A percentile compares a stretch with the other conserved stretches of the same genome.
These are phyloP conservation scores for Dorcus parallelipipedus DNA, from an alignment of 2,888 invertebrate species.

Conservation along the genomic window DNA sequence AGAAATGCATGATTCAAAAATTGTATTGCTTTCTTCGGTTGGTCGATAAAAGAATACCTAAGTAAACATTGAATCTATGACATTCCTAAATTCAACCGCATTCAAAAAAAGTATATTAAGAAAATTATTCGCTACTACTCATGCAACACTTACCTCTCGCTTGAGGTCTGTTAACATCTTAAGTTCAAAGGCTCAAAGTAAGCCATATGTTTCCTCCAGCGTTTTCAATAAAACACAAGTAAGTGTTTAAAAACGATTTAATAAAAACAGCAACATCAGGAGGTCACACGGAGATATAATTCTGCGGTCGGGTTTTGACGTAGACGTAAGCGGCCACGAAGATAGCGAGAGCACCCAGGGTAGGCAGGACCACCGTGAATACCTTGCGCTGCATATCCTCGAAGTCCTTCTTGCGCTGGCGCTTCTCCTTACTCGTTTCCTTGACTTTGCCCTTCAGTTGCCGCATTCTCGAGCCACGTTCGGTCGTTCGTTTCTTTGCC, in stretches of 20 bases:
- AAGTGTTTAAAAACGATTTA: constrained; percentile 20
- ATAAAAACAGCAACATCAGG: constrained; percentile 8
- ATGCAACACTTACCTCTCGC: not conserved
- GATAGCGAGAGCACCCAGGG: constrained; percentile 64
- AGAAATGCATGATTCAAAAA: no score
- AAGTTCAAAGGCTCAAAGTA: not conserved
- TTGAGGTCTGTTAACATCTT: not conserved
- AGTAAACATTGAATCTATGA: no score
- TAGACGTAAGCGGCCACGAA: constrained; percentile 76
- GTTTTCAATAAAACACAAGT: not conserved
- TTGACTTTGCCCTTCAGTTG: constrained; percentile 78
- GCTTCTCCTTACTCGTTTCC: constrained; percentile 79
- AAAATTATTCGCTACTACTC: no score
- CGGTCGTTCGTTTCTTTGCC: not conserved
- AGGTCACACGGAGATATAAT: constrained; percentile 22
- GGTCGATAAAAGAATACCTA: no score
- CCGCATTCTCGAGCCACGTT: constrained; percentile 57
- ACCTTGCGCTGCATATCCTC: constrained; percentile 73
- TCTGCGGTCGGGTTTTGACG: constrained; percentile 69
- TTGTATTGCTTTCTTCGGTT: no score
- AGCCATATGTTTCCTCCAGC: not conserved
- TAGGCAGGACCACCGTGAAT: constrained; percentile 75
- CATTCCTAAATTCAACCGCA: no score
- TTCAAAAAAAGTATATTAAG: no score
- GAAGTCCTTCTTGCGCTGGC: constrained; percentile 81